A percentile compares a stretch with the other conserved stretches of the same genome.
Conservation (phyloP, 2,888 invertebrate species). For the Caenorhabditis uteleia region DNA sequence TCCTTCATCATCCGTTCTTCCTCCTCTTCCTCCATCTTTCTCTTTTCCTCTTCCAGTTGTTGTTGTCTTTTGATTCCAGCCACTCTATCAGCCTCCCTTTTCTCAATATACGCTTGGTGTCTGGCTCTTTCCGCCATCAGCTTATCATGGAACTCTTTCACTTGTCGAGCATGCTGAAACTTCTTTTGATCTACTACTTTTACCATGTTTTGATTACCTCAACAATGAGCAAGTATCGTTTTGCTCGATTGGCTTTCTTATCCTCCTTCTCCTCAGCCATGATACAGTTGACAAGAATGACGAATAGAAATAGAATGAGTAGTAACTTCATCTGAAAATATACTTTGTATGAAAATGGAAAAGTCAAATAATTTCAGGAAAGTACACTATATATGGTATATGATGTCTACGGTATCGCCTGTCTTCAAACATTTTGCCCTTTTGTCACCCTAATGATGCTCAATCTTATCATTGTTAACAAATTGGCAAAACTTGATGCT, state of each 20-base stretch:
- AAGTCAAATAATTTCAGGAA: slow-evolving; percentile 27
- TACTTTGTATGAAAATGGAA: neutral
- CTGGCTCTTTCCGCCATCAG: too few relatives aligned
- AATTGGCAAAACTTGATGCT: slow-evolving; percentile 34
- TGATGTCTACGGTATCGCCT: slow-evolving; percentile 51
- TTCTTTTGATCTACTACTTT: too few relatives aligned
- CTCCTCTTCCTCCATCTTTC: neutral
- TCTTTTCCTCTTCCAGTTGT: too few relatives aligned
- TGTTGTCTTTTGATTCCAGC: too few relatives aligned
- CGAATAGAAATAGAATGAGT: too few relatives aligned
- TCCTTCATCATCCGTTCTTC: neutral
- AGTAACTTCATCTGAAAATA: neutral
- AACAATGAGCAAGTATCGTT: too few relatives aligned
- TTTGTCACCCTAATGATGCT: slow-evolving; percentile 49
- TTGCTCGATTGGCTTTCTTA: too few relatives aligned
- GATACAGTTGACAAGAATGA: too few relatives aligned
- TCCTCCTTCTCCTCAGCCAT: too few relatives aligned
- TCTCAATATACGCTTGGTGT: neutral
- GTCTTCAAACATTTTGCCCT: slow-evolving; percentile 53
- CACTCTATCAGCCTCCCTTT: too few relatives aligned
- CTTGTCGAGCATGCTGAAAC: slow-evolving; percentile 18
- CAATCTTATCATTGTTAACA: slow-evolving; percentile 53
- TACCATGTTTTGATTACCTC: neutral
- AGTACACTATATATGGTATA: slow-evolving; percentile 43
- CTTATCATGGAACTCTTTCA: too few relatives aligned